These are phyloP conservation scores for Drosophila meridionalis DNA, from an alignment of 2,888 invertebrate species.

Conservation along the genomic window DNA sequence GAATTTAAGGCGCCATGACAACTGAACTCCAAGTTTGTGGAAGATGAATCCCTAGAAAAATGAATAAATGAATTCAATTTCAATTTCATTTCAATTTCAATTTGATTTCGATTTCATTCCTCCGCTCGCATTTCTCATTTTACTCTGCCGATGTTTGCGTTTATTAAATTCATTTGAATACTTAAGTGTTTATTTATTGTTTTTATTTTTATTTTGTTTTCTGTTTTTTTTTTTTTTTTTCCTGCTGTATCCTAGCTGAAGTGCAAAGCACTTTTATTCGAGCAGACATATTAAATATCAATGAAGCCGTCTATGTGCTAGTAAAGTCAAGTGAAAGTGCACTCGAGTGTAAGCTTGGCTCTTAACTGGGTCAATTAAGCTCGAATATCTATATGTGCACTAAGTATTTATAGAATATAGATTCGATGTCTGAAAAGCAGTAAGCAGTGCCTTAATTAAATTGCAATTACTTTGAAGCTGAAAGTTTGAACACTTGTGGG, in stretches of 20 bases:
- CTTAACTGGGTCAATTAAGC: constrained; percentile 10
- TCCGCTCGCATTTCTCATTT: not conserved
- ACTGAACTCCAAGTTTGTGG: constrained; percentile 19
- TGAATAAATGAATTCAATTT: constrained; percentile 27
- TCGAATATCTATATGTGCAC: not conserved
- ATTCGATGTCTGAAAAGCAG: not conserved
- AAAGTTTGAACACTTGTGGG: not conserved
- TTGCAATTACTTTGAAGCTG: not conserved
- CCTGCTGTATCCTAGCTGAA: not conserved
- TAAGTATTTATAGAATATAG: constrained; percentile 1
- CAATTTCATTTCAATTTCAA: constrained; percentile 16
- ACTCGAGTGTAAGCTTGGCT: not conserved
- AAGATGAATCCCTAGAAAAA: constrained; percentile 18
- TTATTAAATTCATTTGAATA: constrained; percentile 30
- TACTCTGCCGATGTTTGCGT: constrained; percentile 2
- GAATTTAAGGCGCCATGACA: constrained; percentile 33
- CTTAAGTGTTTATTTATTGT: constrained; percentile 30
- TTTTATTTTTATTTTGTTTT: not conserved
- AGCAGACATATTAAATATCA: constrained; percentile 10
- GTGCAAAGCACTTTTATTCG: not conserved
- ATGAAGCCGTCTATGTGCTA: not conserved
- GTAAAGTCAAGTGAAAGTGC: constrained; percentile 1
- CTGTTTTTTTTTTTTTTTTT: not conserved
- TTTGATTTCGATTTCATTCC: constrained; percentile 32
- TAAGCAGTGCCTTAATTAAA: not conserved